Conservation (phyloP, 2,888 invertebrate species). For the Sylvicola fuscatus region DNA sequence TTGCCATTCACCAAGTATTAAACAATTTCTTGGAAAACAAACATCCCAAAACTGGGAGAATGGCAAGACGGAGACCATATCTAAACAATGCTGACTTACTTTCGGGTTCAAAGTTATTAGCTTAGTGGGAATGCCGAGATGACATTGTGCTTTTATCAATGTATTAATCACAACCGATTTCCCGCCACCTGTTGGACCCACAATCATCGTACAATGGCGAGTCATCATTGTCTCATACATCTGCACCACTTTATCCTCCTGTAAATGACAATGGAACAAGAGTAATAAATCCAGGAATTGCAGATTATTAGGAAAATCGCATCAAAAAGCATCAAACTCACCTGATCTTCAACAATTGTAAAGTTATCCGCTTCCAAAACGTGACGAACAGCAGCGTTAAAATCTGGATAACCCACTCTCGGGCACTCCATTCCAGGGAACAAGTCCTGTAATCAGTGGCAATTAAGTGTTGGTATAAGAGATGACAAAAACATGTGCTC, state of each 20-base stretch:
- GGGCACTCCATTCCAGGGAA: conserved; percentile 85
- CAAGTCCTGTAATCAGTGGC: conserved; percentile 35
- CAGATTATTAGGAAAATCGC: no score
- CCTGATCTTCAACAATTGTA: conserved; percentile 46
- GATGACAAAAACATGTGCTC: conserved; percentile 2
- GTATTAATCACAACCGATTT: conserved; percentile 70
- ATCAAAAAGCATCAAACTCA: conserved; percentile 14
- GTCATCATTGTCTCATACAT: conserved; percentile 92
- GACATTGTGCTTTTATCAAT: conserved; percentile 55
- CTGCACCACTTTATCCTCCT: conserved; percentile 79
- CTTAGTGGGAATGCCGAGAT: conserved; percentile 58
- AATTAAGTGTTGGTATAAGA: neutral
- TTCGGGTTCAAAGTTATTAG: conserved; percentile 70
- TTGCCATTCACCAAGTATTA: no score
- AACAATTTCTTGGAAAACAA: no score
- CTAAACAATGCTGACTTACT: conserved; percentile 25
- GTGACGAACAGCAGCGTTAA: conserved; percentile 56
- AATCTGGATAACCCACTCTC: conserved; percentile 67
- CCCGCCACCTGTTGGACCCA: conserved; percentile 85
- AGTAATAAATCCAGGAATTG: no score
- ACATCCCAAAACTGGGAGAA: no score
- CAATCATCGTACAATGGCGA: conserved; percentile 76
- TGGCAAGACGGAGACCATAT: no score
- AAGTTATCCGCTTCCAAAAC: conserved; percentile 45
- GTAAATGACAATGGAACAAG: conserved; percentile 5